A percentile compares a stretch with the other conserved stretches of the same genome.
Evolutionary conservation across 2,888 invertebrate species (phyloP).

Genomic region (Adelognathus sp.): DNA sequence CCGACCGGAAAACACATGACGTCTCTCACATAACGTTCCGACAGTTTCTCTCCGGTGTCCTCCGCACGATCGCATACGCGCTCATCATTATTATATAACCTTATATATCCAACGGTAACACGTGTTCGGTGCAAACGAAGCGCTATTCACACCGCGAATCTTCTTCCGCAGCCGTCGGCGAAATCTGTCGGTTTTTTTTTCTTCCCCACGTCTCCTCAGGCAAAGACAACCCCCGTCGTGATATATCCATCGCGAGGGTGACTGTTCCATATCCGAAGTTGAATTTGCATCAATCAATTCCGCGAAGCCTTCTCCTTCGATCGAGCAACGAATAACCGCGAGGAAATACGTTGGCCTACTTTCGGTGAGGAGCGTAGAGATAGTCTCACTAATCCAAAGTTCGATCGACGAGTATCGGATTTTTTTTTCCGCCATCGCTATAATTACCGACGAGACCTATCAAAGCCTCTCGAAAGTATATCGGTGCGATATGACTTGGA

Average conservation of each 20-base stretch:
- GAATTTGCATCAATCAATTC: constrained; percentile 9
- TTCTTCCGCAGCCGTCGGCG: neutral
- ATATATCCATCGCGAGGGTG: neutral
- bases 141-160: constrained; percentile 62
- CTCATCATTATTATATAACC: constrained; percentile 12
- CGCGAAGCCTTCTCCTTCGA: neutral
- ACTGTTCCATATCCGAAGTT: neutral
- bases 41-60: constrained; percentile 5
- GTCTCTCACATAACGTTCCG: constrained; percentile 18
- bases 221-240: neutral
- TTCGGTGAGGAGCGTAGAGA: neutral
- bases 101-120: constrained; percentile 30
- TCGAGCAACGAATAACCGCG: neutral
- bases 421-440: neutral
- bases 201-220: too few relatives aligned
- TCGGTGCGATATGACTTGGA: neutral
- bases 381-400: neutral
- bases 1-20: constrained; percentile 16
- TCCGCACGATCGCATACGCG: neutral
- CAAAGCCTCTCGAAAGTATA: neutral
- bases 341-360: neutral
- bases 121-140: constrained; percentile 64
- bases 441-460: neutral
- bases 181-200: constrained; percentile 7
- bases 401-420: neutral